phyloP scores from a whole-genome alignment of 2,888 invertebrate genomes.

The Meganola albula region DNA sequence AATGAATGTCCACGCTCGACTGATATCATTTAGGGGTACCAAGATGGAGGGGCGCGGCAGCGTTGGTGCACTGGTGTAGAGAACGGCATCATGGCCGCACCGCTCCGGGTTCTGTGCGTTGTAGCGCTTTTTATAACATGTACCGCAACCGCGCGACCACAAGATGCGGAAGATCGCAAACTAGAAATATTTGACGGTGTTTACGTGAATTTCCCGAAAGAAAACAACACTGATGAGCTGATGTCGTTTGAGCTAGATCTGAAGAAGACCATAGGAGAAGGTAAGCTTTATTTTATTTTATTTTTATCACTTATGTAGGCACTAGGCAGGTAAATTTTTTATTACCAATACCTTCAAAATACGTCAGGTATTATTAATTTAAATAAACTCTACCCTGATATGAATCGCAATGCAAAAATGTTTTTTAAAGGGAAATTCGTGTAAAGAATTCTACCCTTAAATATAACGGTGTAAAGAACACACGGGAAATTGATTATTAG shows the following conservation, averaged over 20 bases:
- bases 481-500: too few species aligned
- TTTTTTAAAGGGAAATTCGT: too few species aligned
- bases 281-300: slow-evolving; percentile 30
- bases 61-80: slow-evolving; percentile 37
- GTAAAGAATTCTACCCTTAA: too few species aligned
- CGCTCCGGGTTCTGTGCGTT: not conserved
- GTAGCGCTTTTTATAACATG: slow-evolving; percentile 29
- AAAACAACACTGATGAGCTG: slow-evolving; percentile 40
- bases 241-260: slow-evolving; percentile 57
- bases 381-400: too few species aligned
- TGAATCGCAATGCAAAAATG: too few species aligned
- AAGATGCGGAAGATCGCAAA: slow-evolving; percentile 31
- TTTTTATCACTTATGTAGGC: not conserved
- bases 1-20: slow-evolving; percentile 11
- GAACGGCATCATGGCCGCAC: slow-evolving; percentile 55
- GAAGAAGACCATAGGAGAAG: slow-evolving; percentile 35
- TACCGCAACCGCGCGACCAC: slow-evolving; percentile 24
- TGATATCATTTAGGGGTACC: slow-evolving; percentile 26
- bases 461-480: too few species aligned
- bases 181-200: slow-evolving; percentile 58
- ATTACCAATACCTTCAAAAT: too few species aligned
- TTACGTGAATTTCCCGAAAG: slow-evolving; percentile 45
- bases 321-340: too few species aligned
- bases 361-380: too few species aligned
- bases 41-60: slow-evolving; percentile 30